These are phyloP conservation scores for Mesochorus sp. DNA, from an alignment of 2,888 invertebrate species.

Conservation along the genomic window DNA sequence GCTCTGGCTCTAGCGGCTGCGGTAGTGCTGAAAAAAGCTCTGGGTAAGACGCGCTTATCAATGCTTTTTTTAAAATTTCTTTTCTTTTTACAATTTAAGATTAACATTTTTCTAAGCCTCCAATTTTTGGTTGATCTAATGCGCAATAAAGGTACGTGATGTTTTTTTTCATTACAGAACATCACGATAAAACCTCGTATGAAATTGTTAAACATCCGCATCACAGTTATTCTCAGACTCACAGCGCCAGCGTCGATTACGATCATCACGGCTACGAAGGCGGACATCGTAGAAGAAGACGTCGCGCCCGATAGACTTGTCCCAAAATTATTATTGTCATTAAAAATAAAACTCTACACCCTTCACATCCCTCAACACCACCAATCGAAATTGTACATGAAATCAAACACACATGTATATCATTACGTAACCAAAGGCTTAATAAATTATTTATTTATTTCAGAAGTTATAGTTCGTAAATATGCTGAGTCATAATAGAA, in stretches of 20 bases:
- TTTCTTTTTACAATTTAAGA: no score
- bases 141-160: neutral
- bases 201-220: slow-evolving; percentile 94
- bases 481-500: no score
- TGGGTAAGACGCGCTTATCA: slow-evolving; percentile 67
- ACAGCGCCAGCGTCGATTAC: slow-evolving; percentile 87
- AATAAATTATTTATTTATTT: slow-evolving; percentile 62
- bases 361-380: slow-evolving; percentile 4
- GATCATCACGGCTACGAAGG: slow-evolving; percentile 82
- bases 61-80: no score
- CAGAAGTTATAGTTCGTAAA: neutral
- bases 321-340: neutral
- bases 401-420: slow-evolving; percentile 8
- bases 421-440: slow-evolving; percentile 7
- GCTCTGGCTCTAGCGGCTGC: slow-evolving; percentile 92
- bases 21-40: slow-evolving; percentile 89
- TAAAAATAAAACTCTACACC: neutral
- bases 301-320: slow-evolving; percentile 75
- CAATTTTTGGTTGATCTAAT: neutral
- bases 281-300: slow-evolving; percentile 82
- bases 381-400: slow-evolving; percentile 44
- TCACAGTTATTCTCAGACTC: slow-evolving; percentile 89
- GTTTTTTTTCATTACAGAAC: no score
- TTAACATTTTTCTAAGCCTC: slow-evolving; percentile 4
- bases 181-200: slow-evolving; percentile 91